Percentiles rank a stretch among this genome's conserved stretches.
Evolutionary conservation across 2,888 invertebrate species (phyloP).

Genomic region (Drosophila quasianomalipes): DNA sequence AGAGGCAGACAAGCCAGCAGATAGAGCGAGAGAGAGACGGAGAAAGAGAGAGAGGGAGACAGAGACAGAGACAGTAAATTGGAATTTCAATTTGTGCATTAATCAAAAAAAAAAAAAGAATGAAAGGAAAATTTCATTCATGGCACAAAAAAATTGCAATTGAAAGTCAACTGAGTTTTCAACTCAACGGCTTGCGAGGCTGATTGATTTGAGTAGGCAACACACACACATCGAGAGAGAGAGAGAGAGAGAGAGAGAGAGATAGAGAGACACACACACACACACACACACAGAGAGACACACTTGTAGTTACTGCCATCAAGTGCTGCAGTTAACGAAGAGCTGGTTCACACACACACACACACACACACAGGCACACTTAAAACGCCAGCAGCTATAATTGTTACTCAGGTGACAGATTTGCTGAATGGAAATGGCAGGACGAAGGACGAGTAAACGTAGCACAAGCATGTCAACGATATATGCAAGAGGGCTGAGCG

Average conservation of each 20-base stretch:
- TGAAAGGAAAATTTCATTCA: conserved; percentile 26
- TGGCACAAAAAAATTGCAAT: conserved; percentile 48
- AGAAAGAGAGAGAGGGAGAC: background rate
- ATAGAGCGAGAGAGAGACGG: background rate
- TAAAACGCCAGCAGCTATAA: conserved; percentile 80
- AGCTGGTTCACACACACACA: conserved; percentile 32
- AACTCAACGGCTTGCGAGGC: conserved; percentile 43
- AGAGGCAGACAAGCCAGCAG: background rate
- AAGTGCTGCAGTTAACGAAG: conserved; percentile 70
- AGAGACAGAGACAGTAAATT: background rate
- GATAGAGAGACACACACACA: conserved; percentile 1
- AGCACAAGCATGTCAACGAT: conserved; percentile 55
- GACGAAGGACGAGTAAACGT: conserved; percentile 31
- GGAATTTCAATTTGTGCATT: conserved; percentile 15
- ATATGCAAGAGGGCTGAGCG: conserved; percentile 19
- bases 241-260: too few species aligned
- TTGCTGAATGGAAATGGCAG: conserved; percentile 75
- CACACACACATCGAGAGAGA: conserved; percentile 12
- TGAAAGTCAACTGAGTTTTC: conserved; percentile 56
- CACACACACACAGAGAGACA: conserved; percentile 15
- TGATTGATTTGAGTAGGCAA: conserved; percentile 65
- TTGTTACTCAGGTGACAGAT: conserved; percentile 82
- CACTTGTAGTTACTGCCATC: conserved; percentile 35
- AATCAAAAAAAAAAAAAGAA: conserved; percentile 17
- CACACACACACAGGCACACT: conserved; percentile 61